Base-by-base conservation (phyloP, 2,113 vertebrate genomes). In the Prolemur simus region DNA sequence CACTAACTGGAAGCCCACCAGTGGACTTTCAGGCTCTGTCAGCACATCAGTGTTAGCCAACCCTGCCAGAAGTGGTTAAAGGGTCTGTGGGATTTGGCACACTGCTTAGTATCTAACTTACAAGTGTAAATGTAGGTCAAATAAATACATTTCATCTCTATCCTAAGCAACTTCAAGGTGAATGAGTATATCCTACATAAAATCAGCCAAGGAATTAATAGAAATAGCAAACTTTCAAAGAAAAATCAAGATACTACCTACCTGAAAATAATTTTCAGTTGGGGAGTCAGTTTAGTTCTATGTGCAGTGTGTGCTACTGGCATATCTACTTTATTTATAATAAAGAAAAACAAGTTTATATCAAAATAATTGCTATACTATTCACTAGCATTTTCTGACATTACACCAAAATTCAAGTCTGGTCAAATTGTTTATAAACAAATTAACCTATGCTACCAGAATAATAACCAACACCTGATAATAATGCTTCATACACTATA, bases 391-490 rank as follows among this genome's bases (percentile, higher is more conserved):
- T 73, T 78, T 77, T 78, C 47, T 78, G 83, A 91, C 25, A 68
- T 52, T 56, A 74, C 1, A 58, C 17, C 71, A 10, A 81, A 96
- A 15, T 74, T 91, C 47, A 95, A 87, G 37, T 15, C 69, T 90
- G 25, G 34, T 25, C 73, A 87, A 81, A 90, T 6, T 45, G 37
- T 39, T 76, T 17, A 64, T 18, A 95, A 74, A 78, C 84, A 95
- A 88, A 88, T 39, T 37, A 84, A 18, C 45, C 54, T 32, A n/a
- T 18, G 18, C n/a, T 21, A 52, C 27, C 37, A 85, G 34, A 92
- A 58, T 27, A 90, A 58, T 27, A 42, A 45, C 13, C n/a, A 80
- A n/a, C 37, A 49, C 42, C 37, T 63, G 34, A 10, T 37, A 74
- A 45, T 13, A 49, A 88, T 27, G 84, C 64, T 66, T 37, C 20